Base-by-base conservation (phyloP, 2,888 invertebrate species). In the Neoascia interrupta region DNA sequence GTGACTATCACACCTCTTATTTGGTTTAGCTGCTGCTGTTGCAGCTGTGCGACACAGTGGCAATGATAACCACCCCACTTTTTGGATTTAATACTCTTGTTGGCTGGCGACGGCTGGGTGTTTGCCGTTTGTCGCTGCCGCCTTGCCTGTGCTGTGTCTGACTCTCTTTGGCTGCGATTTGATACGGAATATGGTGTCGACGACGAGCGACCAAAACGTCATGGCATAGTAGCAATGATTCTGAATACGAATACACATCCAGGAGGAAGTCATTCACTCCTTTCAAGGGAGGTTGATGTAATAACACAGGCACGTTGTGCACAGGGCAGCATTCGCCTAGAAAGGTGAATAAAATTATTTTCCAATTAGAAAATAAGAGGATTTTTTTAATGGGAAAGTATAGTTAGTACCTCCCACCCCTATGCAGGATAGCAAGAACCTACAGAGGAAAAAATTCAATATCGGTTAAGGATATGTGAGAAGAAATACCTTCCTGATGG, bases 1-100 rank as follows among this genome's bases (percentile, higher is more conserved):
- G 66, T 66, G 79, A 76, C 79, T 72, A 79, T 79, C 79, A 79
- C 79, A 79, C 79, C 79, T 79, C 79, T 79, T 79, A 72, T 76
- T 72, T 72, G 63, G 41, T 69, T 69, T 63, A 18, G 37, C 31
- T 76, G 70, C 64, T 53, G 36, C 60, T 66, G 47, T 73, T 76
- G 70, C 64, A 60, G 36, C 60, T 66, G 47, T 73, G 47, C 41
- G 37, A 58, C 39, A 54, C 26, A 36, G 54, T 64, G 64, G 39
- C 31, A 63, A 37, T 61, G 63, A 70, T 64, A 70, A 63, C 75
- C 58, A 76, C 76, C 75, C 70, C 70, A 70, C 51, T 76, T 43
- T n/a, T 64, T 60, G 47, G 60, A 64, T 58, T 31, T 64, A 58
- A 70, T 47, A 49, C 58, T 43, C 51, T 64, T 60, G 60, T 43